These are phyloP conservation scores for Paguma larvata DNA, from an alignment of 2,797 vertebrate genomes.

Conservation along the genomic window DNA sequence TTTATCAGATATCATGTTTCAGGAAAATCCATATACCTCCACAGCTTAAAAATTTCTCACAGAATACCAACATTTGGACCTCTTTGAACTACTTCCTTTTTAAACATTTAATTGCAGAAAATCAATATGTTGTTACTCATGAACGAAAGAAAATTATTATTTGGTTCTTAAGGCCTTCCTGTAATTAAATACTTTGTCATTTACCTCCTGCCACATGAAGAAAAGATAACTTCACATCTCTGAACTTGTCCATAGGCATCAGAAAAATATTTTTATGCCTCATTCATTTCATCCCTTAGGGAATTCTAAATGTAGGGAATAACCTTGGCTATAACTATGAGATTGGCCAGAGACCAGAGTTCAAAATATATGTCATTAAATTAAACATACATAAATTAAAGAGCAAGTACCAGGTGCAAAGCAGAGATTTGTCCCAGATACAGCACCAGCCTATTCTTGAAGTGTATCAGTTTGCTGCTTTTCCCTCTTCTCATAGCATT, in stretches of 20 bases:
- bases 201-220: not conserved
- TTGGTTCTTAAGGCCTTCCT: not conserved
- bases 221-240: not conserved
- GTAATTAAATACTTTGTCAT: not conserved
- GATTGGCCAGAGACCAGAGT: not conserved
- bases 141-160: not conserved
- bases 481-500: not conserved
- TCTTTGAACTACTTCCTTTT: not conserved
- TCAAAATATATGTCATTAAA: not conserved
- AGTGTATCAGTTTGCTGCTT: not conserved
- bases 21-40: not conserved
- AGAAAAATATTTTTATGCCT: not conserved
- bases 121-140: not conserved
- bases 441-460: not conserved
- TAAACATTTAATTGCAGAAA: not conserved
- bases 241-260: not conserved
- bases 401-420: not conserved
- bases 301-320: not conserved
- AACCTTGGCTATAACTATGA: not conserved
- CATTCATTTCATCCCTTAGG: not conserved
- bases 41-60: not conserved
- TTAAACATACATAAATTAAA: not conserved
- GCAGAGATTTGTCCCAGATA: not conserved
- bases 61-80: not conserved
- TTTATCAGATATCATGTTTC: conserved; percentile 34